Evolutionary conservation across 2,113 vertebrate genomes (phyloP).

Genomic region (Fregata magnificens): DNA sequence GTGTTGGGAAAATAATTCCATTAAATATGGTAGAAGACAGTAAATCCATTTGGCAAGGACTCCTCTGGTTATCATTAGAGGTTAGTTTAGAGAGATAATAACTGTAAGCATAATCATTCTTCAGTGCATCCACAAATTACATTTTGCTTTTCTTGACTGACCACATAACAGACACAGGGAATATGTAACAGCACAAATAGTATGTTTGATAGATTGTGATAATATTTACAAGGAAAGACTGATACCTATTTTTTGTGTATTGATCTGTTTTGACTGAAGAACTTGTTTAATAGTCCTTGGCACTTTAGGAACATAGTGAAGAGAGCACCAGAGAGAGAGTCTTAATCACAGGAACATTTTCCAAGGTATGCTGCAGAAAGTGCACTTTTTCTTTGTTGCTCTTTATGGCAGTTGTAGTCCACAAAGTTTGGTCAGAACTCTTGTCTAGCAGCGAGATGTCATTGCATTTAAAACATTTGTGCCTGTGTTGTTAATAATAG

Average conservation of each 20-base stretch:
- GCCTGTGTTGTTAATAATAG: neutral
- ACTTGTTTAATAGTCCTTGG: neutral
- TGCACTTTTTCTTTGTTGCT: neutral
- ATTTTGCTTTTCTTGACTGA: neutral
- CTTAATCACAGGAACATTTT: neutral
- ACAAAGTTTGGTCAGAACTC: neutral
- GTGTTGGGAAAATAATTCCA: neutral
- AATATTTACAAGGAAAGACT: neutral
- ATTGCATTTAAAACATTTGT: neutral
- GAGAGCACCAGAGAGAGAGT: neutral
- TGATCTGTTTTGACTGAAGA: constrained; percentile 11
- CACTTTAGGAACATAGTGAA: neutral
- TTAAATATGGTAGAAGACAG: neutral
- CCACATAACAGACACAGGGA: neutral
- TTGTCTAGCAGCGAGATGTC: neutral
- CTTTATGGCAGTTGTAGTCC: neutral
- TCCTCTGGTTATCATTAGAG: neutral
- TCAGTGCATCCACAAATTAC: neutral
- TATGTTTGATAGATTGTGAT: neutral
- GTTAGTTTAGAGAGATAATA: neutral
- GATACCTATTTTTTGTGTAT: neutral
- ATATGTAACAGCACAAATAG: neutral
- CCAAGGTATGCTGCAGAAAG: neutral
- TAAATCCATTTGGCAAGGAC: neutral
- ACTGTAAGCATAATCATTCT: neutral